Percentiles rank a stretch among this genome's conserved stretches.
Conservation (phyloP, 2,888 invertebrate genomes). For the Nasonovia ribisnigri region DNA sequence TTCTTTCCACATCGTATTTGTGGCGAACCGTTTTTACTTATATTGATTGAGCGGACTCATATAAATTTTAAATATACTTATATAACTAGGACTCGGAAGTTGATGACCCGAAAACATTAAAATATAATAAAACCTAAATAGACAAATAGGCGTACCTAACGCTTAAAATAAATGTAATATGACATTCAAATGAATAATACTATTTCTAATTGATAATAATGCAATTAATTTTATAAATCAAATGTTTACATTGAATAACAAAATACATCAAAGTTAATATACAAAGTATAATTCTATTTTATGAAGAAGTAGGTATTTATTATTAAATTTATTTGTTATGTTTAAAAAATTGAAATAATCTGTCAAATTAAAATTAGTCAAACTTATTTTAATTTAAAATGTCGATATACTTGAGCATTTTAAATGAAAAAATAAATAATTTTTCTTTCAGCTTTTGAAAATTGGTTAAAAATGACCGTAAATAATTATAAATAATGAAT, state of each 20-base stretch:
- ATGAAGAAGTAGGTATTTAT: background rate
- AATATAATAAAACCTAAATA: background rate
- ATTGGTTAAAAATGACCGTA: background rate
- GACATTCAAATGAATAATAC: background rate
- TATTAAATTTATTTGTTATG: background rate
- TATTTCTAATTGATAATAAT: background rate
- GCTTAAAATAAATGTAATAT: background rate
- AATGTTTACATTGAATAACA: background rate
- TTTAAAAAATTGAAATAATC: background rate
- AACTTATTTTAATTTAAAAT: background rate
- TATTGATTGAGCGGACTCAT: background rate
- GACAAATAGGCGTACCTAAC: background rate
- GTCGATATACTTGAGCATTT: rapidly evolving
- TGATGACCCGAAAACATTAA: background rate
- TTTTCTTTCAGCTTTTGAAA: background rate
- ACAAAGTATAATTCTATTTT: background rate
- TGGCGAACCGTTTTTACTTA: background rate
- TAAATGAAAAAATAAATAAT: background rate
- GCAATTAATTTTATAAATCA: background rate
- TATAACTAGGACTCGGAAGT: background rate
- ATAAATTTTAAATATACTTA: background rate
- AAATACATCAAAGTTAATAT: background rate
- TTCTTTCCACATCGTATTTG: background rate
- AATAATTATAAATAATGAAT: too few relatives aligned
- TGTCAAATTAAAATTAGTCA: background rate